phyloP scores from a whole-genome alignment of 2,797 vertebrate genomes.

The Xerus rutilus region DNA sequence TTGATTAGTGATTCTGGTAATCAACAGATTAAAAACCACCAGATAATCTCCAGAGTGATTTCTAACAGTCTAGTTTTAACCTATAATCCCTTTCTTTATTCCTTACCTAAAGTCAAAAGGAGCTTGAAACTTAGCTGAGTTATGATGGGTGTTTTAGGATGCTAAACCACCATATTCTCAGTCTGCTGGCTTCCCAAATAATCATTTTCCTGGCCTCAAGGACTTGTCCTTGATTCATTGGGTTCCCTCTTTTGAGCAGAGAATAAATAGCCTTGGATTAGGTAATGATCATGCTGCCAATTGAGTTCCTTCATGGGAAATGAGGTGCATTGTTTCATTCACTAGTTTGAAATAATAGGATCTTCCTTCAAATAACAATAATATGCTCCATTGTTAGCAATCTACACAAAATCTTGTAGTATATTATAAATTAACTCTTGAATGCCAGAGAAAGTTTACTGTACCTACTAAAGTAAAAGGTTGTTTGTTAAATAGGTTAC shows the following conservation, averaged over 20 bases:
- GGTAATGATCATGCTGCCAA: neutral
- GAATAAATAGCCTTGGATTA: no score
- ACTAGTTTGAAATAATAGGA: neutral
- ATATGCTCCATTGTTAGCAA: neutral
- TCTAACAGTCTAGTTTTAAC: no score
- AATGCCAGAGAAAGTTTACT: neutral
- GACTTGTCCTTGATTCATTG: neutral
- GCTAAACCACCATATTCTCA: no score
- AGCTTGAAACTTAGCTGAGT: no score
- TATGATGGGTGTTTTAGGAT: no score
- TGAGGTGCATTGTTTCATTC: neutral
- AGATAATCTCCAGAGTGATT: no score
- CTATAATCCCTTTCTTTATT: no score
- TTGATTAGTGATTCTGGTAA: no score
- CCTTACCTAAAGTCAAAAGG: no score
- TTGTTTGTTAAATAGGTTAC: neutral
- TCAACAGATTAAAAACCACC: no score
- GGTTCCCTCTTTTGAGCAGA: no score
- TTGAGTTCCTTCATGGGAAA: constrained; percentile 37
- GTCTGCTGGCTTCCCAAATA: neutral
- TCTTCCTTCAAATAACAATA: neutral
- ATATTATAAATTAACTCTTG: neutral
- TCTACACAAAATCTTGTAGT: neutral
- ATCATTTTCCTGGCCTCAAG: neutral
- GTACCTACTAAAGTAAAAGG: neutral